Conservation (phyloP, 2,888 invertebrate genomes). For the Cremastinae sp. region DNA sequence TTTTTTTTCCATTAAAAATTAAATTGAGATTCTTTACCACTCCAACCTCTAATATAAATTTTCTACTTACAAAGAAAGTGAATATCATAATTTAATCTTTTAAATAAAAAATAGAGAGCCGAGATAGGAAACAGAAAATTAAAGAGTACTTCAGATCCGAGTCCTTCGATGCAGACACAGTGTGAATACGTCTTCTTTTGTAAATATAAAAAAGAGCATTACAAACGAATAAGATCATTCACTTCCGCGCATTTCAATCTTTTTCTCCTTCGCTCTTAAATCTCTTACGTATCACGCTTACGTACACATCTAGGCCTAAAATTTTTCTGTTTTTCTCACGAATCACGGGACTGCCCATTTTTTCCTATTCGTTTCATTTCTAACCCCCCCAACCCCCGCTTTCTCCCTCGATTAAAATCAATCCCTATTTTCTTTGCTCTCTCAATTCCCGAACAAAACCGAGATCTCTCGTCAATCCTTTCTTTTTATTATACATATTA, state of each 20-base stretch:
- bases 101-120: background rate
- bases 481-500: constrained; percentile 72
- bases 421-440: constrained; percentile 52
- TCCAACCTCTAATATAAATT: too few species aligned
- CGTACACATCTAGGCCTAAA: constrained; percentile 72
- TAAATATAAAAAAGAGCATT: constrained; percentile 45
- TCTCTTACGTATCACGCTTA: constrained; percentile 65
- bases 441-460: constrained; percentile 55
- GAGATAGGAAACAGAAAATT: background rate
- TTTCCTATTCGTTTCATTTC: constrained; percentile 11
- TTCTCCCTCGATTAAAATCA: constrained; percentile 53
- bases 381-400: constrained; percentile 22
- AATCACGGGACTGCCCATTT: constrained; percentile 57
- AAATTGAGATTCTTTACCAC: too few species aligned
- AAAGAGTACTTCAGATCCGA: background rate
- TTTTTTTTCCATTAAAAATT: background rate
- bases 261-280: constrained; percentile 13
- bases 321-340: constrained; percentile 69
- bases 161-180: constrained; percentile 25
- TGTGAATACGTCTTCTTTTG: constrained; percentile 26
- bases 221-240: constrained; percentile 58
- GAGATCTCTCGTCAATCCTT: constrained; percentile 53
- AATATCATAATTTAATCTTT: constrained; percentile 2
- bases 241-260: too few species aligned
- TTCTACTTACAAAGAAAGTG: too few species aligned